Base-by-base conservation (phyloP, 2,888 invertebrate species). In the Pachymerium ferrugineum region DNA sequence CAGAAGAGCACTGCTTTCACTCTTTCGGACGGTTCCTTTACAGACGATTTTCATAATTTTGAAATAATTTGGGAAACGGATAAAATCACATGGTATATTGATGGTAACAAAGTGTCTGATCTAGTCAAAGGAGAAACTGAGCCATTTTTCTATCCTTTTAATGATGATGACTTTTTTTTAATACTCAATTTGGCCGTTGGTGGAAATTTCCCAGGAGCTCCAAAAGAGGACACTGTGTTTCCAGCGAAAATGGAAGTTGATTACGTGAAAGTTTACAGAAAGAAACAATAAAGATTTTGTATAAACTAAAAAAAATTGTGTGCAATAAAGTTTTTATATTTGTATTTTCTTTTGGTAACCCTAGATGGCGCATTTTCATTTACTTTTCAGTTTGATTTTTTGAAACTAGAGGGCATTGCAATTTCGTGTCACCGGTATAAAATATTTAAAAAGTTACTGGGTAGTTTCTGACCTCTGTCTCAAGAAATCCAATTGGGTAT, bases 171-270 rank as follows among this genome's bases (percentile, higher is more conserved):
- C 25, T 73, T 73, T 19, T 33, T 5, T 16, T 29, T 73, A 5
- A 5, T 73, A n/a, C 10, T 73, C 28, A 73, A 73, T 62, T 6
- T 73, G n/a, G 73, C 73, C 3, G 62, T 73, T 14, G 73, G 73
- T 5, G 73, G 73, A 8, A 6, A 54, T 19, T 73, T 10, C 8
- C 22, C 19, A 4, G 73, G 73, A 62, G 25, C 14, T n/a, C 54
- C 47, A 1, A 54, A 62, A n/a, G 19, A n/a, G 2, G 19, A 62
- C 54, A 73, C 47, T 14, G 30, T 29, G 8, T 54, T 73, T 25
- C 73, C 73, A 8, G 19, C n/a, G n/a, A 54, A 14, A n/a, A 62
- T 73, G 73, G 73, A 62, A 22, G 30, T 73, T 2, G 73, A 73
- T 54, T 73, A 73, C 54, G 30, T 73, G 8, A 16, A 54, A 62